Evolutionary conservation across 1,140 invertebrate genomes (phyloP).

Genomic region (Drosophila nannoptera): DNA sequence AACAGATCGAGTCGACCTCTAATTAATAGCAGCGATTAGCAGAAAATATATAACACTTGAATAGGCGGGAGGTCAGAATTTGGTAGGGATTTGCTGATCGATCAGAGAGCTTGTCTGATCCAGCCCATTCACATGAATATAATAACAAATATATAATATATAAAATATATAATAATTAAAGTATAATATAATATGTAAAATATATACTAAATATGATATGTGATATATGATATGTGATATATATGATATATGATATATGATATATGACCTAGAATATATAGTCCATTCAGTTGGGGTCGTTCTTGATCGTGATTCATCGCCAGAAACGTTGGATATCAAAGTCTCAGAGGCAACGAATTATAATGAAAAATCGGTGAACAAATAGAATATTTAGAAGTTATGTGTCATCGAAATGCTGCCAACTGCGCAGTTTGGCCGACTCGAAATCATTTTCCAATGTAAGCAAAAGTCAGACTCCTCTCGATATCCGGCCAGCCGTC

Average conservation of each 20-base stretch:
- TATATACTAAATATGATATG: neutral
- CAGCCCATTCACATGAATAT: too few species aligned
- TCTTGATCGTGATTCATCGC: conserved; percentile 14
- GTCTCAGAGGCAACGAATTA: conserved; percentile 1
- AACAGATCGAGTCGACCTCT: too few species aligned
- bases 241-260: neutral
- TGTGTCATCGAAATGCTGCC: conserved; percentile 6
- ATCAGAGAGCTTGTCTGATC: too few species aligned
- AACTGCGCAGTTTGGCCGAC: too few species aligned
- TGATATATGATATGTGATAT: neutral
- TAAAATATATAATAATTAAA: too few species aligned
- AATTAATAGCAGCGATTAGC: too few species aligned
- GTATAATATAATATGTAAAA: neutral
- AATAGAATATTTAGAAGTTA: conserved; percentile 13
- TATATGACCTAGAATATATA: conserved; percentile 5
- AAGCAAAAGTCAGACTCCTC: too few species aligned
- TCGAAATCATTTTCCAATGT: too few species aligned
- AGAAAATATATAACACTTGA: too few species aligned
- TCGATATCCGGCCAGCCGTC: neutral
- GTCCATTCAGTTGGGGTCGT: conserved; percentile 17
- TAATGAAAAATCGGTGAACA: conserved; percentile 3
- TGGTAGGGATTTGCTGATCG: too few species aligned
- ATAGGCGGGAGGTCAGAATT: too few species aligned
- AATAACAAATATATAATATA: neutral
- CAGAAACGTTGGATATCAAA: neutral